Conservation (phyloP, 2,888 invertebrate genomes). For the Peribatodes rhomboidaria region DNA sequence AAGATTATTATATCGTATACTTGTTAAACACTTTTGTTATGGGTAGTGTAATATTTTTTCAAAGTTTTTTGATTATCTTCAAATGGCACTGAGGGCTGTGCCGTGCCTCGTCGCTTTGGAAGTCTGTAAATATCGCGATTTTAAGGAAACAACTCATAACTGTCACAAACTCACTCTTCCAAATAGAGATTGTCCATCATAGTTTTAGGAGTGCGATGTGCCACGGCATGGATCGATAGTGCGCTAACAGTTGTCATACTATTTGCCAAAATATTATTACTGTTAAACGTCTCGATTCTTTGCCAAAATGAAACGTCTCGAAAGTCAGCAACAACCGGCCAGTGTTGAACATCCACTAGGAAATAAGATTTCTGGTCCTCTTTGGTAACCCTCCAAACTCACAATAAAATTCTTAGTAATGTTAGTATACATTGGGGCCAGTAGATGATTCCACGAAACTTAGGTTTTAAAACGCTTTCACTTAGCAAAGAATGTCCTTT, state of each 20-base stretch:
- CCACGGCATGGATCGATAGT: conserved; percentile 54
- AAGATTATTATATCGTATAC: conserved; percentile 74
- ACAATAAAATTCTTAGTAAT: conserved; percentile 78
- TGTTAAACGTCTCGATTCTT: conserved; percentile 62
- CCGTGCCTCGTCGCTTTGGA: conserved; percentile 58
- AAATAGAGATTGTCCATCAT: conserved; percentile 56
- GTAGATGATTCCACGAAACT: conserved; percentile 48
- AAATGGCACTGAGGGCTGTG: conserved; percentile 54
- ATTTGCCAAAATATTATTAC: conserved; percentile 71
- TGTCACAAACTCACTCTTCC: conserved; percentile 70
- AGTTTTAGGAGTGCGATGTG: conserved; percentile 57
- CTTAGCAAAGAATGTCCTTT: conserved; percentile 39
- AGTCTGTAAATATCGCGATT: conserved; percentile 66
- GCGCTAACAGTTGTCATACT: conserved; percentile 59
- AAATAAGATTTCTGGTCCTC: conserved; percentile 80
- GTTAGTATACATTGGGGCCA: conserved; percentile 74
- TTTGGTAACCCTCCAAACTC: conserved; percentile 80
- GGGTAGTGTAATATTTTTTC: conserved; percentile 75
- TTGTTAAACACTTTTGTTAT: conserved; percentile 79
- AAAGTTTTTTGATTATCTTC: conserved; percentile 57
- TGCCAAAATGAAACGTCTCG: conserved; percentile 70
- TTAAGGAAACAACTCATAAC: conserved; percentile 60
- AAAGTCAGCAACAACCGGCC: conserved; percentile 80
- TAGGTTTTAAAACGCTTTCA: conserved; percentile 42
- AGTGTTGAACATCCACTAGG: conserved; percentile 83